Base-by-base conservation (phyloP, 2,888 invertebrate species). In the Cephus spinipes region DNA sequence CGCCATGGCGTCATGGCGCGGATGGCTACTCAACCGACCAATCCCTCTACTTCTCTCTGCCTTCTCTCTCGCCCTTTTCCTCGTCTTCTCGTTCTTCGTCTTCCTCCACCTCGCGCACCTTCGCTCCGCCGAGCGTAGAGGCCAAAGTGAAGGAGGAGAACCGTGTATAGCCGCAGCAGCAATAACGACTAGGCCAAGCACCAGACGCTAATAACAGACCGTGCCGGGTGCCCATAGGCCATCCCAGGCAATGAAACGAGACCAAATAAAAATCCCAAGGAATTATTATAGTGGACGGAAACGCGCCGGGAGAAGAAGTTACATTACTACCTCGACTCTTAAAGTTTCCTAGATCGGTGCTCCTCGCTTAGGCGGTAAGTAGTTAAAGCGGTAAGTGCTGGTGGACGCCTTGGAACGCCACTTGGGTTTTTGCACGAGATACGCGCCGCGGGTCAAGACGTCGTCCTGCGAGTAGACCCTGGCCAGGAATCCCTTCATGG, bases 161-260 rank as follows among this genome's bases (percentile, higher is more conserved):
- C 83, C 86, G 85, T 85, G 88, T 89, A 90, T 87, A 87, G 86
- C 87, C 81, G 82, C 85, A 85, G 91, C 90, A 91, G 91, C 90
- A 91, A 91, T 91, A 91, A 91, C 91, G 91, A 78, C 78, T 76
- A 78, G 78, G 78, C 83, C 88, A 89, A 91, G 91, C 90, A 90
- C 89, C 90, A 90, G 91, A 91, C 91, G 91, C 91, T 91, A 91
- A 91, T 91, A 91, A 91, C 91, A 91, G 91, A 91, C 89, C 90
- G 85, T 89, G 88, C 90, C 87, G 88, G 88, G 89, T 90, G 90
- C 89, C 91, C 91, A 91, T 91, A 91, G 91, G 91, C 91, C 89
- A 90, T 91, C 87, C 85, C 87, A 82, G 86, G 89, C 90, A 90
- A 90, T 89, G 88, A 90, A 91, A 91, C 88, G 88, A 87, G 89